Evolutionary conservation across 1,140 invertebrate species (phyloP), one percentile per base, ranked within the genome.

Genomic region (Heliconius himera): DNA sequence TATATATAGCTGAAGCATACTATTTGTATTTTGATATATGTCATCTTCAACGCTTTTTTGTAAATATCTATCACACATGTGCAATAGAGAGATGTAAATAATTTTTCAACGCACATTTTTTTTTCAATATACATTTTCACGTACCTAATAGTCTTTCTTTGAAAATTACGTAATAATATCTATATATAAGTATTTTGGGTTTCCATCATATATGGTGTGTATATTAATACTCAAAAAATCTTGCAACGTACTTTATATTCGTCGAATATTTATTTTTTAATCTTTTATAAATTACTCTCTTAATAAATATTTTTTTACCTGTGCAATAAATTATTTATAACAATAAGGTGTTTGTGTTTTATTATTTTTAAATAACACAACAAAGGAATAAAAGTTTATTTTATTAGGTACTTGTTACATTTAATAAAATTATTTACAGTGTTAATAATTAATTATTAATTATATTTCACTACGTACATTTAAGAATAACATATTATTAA

Each of bases 341-440:
- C 26, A 66, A 29, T 26, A 75, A 72, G 29, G 29, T 26, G 8
- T 51, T 76, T 76, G 2, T 56, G 1, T 71, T 22, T 78, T 73
- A 18, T 56, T 54, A 22, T 51, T 71, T 33, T 54, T 26, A n/a
- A 36, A 73, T 77, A 72, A 46, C 4, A 54, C 36, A 51, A 41
- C 11, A 56, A 41, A 78, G 49, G 26, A 86, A 77, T 75, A 83
- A 85, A 85, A 85, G 49, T 80, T 76, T 76, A 29, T 82, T 83
- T 73, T 73, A 81, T 80, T 86, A 66, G 60, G 60, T 66, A 29
- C 22, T 66, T 66, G 76, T 84, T 84, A 84, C 82, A 83, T 87
- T 87, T 84, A 84, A 86, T 90, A 85, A 89, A 85, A 88, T 87
- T 91, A 91, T 91, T 90, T 89, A 91, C 87, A 90, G 83, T 82